phyloP scores from a whole-genome alignment of 2,888 invertebrate species.

The Orthonevra nobilis region DNA sequence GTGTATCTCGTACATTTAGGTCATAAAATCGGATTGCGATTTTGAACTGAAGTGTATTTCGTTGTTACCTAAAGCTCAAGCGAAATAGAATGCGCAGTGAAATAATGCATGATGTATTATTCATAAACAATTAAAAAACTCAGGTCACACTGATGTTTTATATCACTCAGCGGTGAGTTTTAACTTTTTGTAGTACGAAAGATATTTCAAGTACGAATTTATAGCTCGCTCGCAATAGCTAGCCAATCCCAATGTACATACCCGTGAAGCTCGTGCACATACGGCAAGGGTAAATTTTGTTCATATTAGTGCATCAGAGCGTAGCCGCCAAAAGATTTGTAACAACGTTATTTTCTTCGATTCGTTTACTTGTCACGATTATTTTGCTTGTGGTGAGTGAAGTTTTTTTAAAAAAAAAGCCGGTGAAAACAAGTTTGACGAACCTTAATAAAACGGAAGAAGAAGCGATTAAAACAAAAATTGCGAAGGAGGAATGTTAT shows the following conservation, averaged over 20 bases:
- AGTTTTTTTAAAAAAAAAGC: background rate
- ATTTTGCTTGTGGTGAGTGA: background rate
- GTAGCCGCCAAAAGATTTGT: slow-evolving; percentile 35
- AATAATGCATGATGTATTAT: background rate
- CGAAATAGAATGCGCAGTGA: too few relatives aligned
- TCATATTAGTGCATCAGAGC: slow-evolving; percentile 59
- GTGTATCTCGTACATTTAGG: slow-evolving; percentile 31
- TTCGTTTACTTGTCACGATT: background rate
- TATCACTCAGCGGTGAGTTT: too few relatives aligned
- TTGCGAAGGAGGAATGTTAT: slow-evolving; percentile 31
- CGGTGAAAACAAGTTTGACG: slow-evolving; percentile 41
- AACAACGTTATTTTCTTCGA: slow-evolving; percentile 17
- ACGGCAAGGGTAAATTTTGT: slow-evolving; percentile 49
- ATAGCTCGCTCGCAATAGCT: too few relatives aligned
- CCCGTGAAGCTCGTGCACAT: slow-evolving; percentile 43
- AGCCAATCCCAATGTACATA: slow-evolving; percentile 30
- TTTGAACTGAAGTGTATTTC: slow-evolving; percentile 13
- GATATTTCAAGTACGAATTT: background rate
- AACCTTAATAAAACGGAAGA: slow-evolving; percentile 47
- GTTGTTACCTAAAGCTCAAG: too few relatives aligned
- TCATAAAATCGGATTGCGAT: slow-evolving; percentile 23
- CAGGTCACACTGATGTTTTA: too few relatives aligned
- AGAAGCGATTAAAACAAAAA: background rate
- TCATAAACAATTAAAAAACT: too few relatives aligned
- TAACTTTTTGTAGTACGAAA: too few relatives aligned